phyloP scores from a whole-genome alignment of 2,797 vertebrate species.

The Setipinna tenuifilis region DNA sequence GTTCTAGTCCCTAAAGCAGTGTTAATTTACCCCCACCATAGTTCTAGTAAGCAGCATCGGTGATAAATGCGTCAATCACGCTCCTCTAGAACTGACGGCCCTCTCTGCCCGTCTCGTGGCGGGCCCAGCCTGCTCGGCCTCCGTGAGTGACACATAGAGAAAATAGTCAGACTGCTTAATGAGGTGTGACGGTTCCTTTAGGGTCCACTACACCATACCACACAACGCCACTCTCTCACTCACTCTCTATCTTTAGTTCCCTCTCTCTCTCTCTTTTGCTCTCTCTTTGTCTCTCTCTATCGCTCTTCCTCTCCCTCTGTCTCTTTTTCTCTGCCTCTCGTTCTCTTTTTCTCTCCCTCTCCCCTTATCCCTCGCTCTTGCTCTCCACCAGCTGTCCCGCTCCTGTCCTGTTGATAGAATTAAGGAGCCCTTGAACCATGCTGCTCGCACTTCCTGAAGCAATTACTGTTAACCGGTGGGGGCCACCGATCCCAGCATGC shows the following conservation, averaged over 20 bases:
- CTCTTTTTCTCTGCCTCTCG: neutral
- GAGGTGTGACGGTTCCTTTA: conserved; percentile 66
- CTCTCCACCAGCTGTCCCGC: conserved; percentile 48
- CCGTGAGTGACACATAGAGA: conserved; percentile 63
- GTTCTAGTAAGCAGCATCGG: conserved; percentile 46
- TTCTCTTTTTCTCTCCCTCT: neutral
- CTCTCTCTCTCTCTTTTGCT: neutral
- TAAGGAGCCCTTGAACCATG: conserved; percentile 74
- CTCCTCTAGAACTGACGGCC: conserved; percentile 59
- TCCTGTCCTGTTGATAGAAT: conserved; percentile 70
- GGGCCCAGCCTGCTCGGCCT: conserved; percentile 15
- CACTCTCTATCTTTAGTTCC: neutral
- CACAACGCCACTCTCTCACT: neutral
- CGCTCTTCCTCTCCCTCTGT: neutral
- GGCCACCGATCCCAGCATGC: conserved; percentile 53
- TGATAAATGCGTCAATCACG: conserved; percentile 70
- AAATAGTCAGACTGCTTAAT: conserved; percentile 66
- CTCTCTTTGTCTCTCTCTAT: neutral
- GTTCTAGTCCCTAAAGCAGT: no score
- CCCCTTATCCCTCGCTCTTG: conserved; percentile 9
- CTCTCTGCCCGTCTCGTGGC: conserved; percentile 56
- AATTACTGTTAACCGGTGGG: conserved; percentile 74
- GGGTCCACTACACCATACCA: conserved; percentile 54
- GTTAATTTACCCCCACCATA: no score
- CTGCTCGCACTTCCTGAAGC: conserved; percentile 75